Conservation (phyloP, 1,140 invertebrate genomes). For the Elysia chlorotica region DNA sequence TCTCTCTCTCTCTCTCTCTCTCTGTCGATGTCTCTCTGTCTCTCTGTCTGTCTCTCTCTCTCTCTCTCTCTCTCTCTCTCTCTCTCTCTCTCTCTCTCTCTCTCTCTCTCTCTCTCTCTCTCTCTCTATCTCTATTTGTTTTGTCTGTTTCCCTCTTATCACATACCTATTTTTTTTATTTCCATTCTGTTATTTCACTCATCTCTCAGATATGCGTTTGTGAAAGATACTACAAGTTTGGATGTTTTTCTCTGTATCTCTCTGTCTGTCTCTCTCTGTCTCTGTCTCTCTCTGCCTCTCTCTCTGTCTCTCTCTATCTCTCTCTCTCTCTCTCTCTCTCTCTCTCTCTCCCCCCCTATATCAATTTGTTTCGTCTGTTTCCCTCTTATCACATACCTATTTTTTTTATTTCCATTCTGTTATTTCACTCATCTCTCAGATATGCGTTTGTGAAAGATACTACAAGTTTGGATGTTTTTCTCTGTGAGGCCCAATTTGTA, state of each 20-base stretch:
- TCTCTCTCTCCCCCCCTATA: background rate
- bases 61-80: background rate
- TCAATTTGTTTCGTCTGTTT: background rate
- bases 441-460: conserved; percentile 35
- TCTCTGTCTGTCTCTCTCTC: background rate
- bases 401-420: background rate
- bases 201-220: background rate
- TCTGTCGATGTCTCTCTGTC: background rate
- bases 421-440: conserved; percentile 24
- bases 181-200: too few species aligned
- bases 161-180: background rate
- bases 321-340: too few species aligned
- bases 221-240: background rate
- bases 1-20: background rate
- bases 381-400: background rate
- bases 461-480: conserved; percentile 30
- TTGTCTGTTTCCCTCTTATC: background rate
- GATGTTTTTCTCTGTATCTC: background rate
- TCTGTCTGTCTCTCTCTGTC: background rate
- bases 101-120: background rate
- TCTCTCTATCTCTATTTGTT: background rate
- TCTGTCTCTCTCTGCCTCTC: background rate
- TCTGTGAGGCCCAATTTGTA: conserved; percentile 48
- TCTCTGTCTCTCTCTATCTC: too few species aligned
- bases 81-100: background rate